These are phyloP conservation scores for Xyrichtys novacula DNA, from an alignment of 2,797 vertebrate species.

Conservation along the genomic window DNA sequence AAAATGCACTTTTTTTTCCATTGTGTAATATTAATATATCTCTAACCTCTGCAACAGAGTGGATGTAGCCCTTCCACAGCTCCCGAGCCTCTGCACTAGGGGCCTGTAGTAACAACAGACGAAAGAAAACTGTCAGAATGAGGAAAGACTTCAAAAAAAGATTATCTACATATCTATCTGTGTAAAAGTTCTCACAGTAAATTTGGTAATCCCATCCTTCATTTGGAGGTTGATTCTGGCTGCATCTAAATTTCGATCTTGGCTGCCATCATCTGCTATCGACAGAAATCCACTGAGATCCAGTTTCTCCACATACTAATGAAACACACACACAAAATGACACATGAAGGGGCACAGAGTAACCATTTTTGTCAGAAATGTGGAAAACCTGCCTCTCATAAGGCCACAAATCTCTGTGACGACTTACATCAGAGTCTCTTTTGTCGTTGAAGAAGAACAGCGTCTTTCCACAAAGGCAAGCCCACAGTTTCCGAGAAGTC, in stretches of 20 bases:
- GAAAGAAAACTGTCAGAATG: background rate
- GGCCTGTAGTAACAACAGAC: constrained; percentile 65
- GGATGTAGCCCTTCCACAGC: constrained; percentile 90
- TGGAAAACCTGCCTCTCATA: background rate
- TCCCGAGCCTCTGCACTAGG: constrained; percentile 86
- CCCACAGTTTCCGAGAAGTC: constrained; percentile 85
- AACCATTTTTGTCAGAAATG: background rate
- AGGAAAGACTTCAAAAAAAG: background rate
- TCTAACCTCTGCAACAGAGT: constrained; percentile 85
- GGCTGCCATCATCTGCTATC: constrained; percentile 76
- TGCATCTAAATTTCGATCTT: constrained; percentile 66
- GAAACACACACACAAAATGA: constrained; percentile 39
- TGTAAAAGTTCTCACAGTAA: constrained; percentile 81
- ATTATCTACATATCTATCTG: background rate
- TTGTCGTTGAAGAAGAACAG: constrained; percentile 87
- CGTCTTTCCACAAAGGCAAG: constrained; percentile 83
- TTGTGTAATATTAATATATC: background rate
- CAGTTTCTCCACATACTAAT: constrained; percentile 88
- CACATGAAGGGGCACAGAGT: background rate
- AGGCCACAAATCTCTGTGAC: background rate
- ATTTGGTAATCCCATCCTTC: constrained; percentile 71
- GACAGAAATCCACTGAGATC: constrained; percentile 80
- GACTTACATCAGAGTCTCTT: constrained; percentile 83
- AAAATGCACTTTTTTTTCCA: background rate
- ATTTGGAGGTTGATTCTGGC: constrained; percentile 76